phyloP scores from a whole-genome alignment of 2,113 vertebrate genomes.

The Callaeas wilsoni region DNA sequence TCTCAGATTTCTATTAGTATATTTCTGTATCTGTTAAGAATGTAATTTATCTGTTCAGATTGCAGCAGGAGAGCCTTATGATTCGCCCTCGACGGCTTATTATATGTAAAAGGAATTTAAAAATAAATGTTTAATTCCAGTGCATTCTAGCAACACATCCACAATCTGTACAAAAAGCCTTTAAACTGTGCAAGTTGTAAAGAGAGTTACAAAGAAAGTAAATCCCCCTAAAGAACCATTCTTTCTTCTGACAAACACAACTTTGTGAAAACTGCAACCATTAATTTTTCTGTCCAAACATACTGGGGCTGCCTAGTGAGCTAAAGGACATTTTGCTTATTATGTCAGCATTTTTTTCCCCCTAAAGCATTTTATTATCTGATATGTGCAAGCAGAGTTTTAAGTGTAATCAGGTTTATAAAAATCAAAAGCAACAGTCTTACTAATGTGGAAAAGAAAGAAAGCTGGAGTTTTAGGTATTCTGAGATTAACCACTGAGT shows the following conservation, averaged over 20 bases:
- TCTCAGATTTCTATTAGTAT: neutral
- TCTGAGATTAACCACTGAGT: neutral
- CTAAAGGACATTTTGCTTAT: neutral
- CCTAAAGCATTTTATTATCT: neutral
- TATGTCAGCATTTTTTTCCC: neutral
- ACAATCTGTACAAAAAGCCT: neutral
- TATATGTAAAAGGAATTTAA: conserved; percentile 16
- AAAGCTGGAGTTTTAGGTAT: neutral
- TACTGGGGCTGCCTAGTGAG: neutral
- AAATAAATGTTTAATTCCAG: conserved; percentile 29
- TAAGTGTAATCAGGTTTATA: neutral
- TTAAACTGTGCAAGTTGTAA: neutral
- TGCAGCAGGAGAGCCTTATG: neutral
- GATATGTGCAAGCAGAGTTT: neutral
- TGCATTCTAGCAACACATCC: neutral
- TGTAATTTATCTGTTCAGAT: neutral
- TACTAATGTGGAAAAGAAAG: neutral
- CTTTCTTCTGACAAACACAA: neutral
- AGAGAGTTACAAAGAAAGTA: neutral
- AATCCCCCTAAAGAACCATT: neutral
- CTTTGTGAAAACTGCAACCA: neutral
- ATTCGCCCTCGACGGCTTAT: neutral
- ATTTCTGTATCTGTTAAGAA: neutral
- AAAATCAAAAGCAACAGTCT: neutral
- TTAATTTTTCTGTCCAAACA: neutral